Evolutionary conservation across 2,888 invertebrate genomes (phyloP).

Genomic region (Callinectes sapidus): DNA sequence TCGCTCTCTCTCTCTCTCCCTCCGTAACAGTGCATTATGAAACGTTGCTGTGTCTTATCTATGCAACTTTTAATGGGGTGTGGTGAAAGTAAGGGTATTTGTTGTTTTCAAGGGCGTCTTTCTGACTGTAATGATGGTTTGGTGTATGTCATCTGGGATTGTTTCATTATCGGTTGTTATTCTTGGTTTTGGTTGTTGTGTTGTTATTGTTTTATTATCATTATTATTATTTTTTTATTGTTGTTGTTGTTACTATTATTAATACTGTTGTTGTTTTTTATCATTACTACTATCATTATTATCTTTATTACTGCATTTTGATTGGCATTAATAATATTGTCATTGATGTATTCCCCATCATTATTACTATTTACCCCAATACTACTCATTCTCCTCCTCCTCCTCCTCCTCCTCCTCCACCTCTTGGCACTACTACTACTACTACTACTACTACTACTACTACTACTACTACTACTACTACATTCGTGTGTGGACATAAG

Average conservation of each 20-base stretch:
- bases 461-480: constrained; percentile 9
- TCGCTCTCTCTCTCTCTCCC: background rate
- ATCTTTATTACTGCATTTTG: background rate
- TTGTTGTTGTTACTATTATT: too few relatives aligned
- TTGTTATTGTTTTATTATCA: too few relatives aligned
- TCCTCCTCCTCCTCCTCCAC: background rate
- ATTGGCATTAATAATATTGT: background rate
- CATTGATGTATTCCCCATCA: background rate
- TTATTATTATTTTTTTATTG: too few relatives aligned
- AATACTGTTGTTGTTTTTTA: background rate
- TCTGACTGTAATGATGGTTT: too few relatives aligned
- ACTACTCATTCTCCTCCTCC: background rate
- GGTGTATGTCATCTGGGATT: too few relatives aligned
- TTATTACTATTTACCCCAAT: background rate
- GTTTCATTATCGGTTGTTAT: too few relatives aligned
- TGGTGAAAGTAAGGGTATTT: too few relatives aligned
- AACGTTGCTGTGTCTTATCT: background rate
- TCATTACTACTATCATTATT: background rate
- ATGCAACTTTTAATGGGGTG: background rate
- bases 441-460: constrained; percentile 23
- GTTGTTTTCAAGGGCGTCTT: too few relatives aligned
- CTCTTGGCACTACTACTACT: background rate
- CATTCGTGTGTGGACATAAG: background rate
- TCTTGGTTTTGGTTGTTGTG: too few relatives aligned
- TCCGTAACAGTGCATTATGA: background rate